phyloP scores from a whole-genome alignment of 2,888 invertebrate genomes.

The Globia sparganii region DNA sequence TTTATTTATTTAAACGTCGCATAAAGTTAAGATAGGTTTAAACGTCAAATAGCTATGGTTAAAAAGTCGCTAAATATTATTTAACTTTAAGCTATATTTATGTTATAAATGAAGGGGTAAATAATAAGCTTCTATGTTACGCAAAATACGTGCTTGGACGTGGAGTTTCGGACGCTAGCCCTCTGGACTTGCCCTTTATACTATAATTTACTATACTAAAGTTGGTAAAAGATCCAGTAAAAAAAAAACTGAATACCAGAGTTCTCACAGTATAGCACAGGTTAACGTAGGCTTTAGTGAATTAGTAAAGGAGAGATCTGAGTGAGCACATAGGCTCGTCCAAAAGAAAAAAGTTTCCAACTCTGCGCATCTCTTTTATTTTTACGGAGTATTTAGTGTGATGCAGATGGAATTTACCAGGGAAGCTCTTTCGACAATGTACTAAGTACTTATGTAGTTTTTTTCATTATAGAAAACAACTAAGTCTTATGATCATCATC shows the following conservation, averaged over 20 bases:
- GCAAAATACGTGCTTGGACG: too few species aligned
- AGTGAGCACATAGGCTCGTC: background rate
- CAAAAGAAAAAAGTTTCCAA: background rate
- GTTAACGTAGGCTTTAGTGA: background rate
- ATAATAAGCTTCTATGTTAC: too few species aligned
- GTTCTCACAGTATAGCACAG: background rate
- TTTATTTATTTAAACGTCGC: too few species aligned
- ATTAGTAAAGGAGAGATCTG: slow-evolving; percentile 16
- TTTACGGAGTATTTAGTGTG: slow-evolving; percentile 24
- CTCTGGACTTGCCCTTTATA: too few species aligned
- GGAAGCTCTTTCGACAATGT: background rate
- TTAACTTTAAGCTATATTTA: too few species aligned
- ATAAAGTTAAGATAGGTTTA: too few species aligned
- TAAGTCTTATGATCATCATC: background rate
- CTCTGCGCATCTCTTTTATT: background rate
- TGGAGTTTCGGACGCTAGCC: too few species aligned
- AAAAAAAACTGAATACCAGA: background rate
- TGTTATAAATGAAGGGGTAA: too few species aligned
- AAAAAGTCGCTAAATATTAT: too few species aligned
- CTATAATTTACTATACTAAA: background rate
- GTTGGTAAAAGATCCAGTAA: background rate
- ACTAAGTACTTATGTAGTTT: too few species aligned
- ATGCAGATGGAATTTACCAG: slow-evolving; percentile 20
- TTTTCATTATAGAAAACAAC: background rate
- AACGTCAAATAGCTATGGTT: too few species aligned